Percentiles rank a stretch among this genome's conserved stretches.
Conservation (phyloP, 2,888 invertebrate genomes). For the Drosophila subquinaria region DNA sequence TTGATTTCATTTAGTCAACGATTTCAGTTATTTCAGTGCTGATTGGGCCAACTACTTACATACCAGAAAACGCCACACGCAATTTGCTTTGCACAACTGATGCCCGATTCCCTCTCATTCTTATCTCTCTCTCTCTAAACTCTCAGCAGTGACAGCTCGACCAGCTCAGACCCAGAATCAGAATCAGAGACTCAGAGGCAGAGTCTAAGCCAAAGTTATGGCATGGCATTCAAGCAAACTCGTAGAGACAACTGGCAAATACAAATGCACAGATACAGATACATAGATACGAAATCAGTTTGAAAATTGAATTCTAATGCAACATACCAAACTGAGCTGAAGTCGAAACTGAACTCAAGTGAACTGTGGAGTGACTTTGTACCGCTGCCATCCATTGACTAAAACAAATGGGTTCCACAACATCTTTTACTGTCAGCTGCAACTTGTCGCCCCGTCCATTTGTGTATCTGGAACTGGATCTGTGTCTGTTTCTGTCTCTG, state of each 20-base stretch:
- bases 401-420: constrained; percentile 79
- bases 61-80: constrained; percentile 56
- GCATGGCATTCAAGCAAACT: constrained; percentile 56
- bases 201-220: constrained; percentile 72
- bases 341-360: constrained; percentile 59
- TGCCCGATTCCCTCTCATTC: constrained; percentile 10
- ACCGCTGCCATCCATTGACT: constrained; percentile 75
- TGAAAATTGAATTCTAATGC: constrained; percentile 79
- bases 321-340: constrained; percentile 55
- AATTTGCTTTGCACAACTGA: constrained; percentile 59
- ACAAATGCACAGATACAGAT: constrained; percentile 23
- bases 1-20: constrained; percentile 50
- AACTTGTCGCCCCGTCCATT: constrained; percentile 70
- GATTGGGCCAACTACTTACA: constrained; percentile 48
- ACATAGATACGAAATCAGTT: constrained; percentile 69
- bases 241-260: constrained; percentile 38
- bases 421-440: constrained; percentile 80
- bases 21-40: constrained; percentile 54
- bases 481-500: constrained; percentile 31
- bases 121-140: background rate
- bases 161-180: constrained; percentile 5
- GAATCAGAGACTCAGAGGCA: constrained; percentile 3
- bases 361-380: constrained; percentile 72
- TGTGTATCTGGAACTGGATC: constrained; percentile 28
- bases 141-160: constrained; percentile 8